Base-by-base conservation (phyloP, 1,140 invertebrate genomes). In the Zaprionus camerounensis region DNA sequence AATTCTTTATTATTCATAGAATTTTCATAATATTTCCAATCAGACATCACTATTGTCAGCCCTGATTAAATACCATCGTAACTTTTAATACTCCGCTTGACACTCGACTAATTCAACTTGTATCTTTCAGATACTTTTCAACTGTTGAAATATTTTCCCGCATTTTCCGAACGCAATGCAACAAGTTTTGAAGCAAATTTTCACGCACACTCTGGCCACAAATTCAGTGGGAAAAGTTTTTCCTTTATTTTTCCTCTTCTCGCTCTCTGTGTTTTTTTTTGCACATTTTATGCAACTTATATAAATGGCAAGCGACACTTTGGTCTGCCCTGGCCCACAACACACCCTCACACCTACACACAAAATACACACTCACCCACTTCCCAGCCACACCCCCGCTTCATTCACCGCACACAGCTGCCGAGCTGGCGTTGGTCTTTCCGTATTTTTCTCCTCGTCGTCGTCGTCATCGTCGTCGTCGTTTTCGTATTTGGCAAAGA, bases 251-350 rank as follows among this genome's bases (percentile, higher is more conserved):
- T 46, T 46, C n/a, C n/a, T n/a, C 46, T 5, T 12, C 46, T 24
- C 57, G 49, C 22, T 11, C 26, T n/a, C n/a, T 9, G 0, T 46
- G 5, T 58, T 56, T 69, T 41, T 66, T 66, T 69, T 68, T 84
- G 80, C 83, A 87, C 70, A 90, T 87, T 87, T 90, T 88, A 87
- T 90, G 75, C 81, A 84, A 90, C 78, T 90, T 90, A 78, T 87
- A 81, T 90, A 76, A 81, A 84, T 87, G 67, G 22, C 68, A 81
- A 78, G 66, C 85, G 86, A 84, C 77, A 80, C 70, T 82, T 72
- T 78, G 49, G 76, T 56, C 62, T 56, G 15, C 7, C n/a, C 67
- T 24, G 38, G 41, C 64, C 65, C 71, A 59, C 41, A 46, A 17
- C 46, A 69, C 34, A 11, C 20, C 58, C 26, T 17, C 36, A 22